A percentile compares a stretch with the other conserved stretches of the same genome.
Conservation (phyloP, 2,888 invertebrate genomes). For the Oscheius myriophilus region DNA sequence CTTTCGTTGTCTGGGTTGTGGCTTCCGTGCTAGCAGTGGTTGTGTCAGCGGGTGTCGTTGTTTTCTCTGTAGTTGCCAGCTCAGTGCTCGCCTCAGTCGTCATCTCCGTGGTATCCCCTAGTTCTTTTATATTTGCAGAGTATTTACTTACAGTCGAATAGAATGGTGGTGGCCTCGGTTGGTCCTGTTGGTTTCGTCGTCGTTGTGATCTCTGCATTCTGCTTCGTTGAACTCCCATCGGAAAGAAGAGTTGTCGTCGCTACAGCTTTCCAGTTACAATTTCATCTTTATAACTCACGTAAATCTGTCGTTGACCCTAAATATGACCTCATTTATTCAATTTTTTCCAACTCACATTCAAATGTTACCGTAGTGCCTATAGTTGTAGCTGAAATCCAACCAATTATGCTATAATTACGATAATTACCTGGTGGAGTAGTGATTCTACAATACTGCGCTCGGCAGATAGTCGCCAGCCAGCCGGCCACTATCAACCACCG, state of each 20-base stretch:
- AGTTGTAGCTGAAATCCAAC: neutral
- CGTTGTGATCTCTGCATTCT: too few relatives aligned
- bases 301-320: neutral
- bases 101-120: too few relatives aligned
- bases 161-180: too few relatives aligned
- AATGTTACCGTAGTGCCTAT: neutral
- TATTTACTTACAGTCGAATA: neutral
- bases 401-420: neutral
- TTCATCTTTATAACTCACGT: too few relatives aligned
- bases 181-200: neutral
- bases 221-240: too few relatives aligned
- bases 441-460: slow-evolving; percentile 4
- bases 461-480: slow-evolving; percentile 14
- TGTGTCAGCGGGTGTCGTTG: neutral
- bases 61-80: neutral
- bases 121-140: neutral
- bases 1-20: neutral
- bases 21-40: neutral
- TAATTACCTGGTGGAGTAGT: slow-evolving; percentile 5
- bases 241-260: too few relatives aligned
- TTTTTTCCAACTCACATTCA: neutral
- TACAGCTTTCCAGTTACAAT: too few relatives aligned
- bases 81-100: too few relatives aligned
- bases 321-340: neutral
- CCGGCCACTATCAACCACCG: slow-evolving; percentile 24